Evolutionary conservation across 1,140 invertebrate genomes (phyloP), one percentile per base, ranked within the genome.

Genomic region (Caenorhabditis briggsae): DNA sequence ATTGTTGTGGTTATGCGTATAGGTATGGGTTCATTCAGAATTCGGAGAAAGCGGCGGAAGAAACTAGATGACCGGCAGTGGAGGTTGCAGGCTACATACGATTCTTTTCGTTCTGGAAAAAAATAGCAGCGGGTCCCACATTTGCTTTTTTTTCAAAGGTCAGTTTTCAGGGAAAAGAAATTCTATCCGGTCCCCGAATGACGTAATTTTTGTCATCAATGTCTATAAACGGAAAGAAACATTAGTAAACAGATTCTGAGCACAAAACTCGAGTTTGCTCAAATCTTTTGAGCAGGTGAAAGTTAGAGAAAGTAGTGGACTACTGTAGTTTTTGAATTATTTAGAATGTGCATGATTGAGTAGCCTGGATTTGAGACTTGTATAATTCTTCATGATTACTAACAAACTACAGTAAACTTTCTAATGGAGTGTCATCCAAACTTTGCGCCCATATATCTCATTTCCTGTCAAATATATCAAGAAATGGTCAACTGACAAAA

Each of bases 201-300:
- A 64, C 59, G 59, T 33, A 33, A 33, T 59, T 59, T n/a, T 59
- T 64, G 59, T 64, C 59, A 64, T 33, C 59, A 64, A 64, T 25
- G 59, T 64, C 59, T 64, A 64, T 64, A 64, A 33, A 33, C 33
- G 1, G 33, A 33, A 33, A 33, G 33, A 58, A 25, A 64, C 56
- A 58, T 58, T 58, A 2, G 12, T 58, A n/a, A 18, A n/a, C 16
- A n/a, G 18, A 58, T 18, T 53, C 5, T 53, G 33, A 33, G 33
- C 33, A 33, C 33, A 33, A 33, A 33, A 33, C 33, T 33, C 33
- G 3, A 33, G 33, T 33, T 33, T 33, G 33, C 33, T 33, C 33
- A 33, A 33, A 12, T 53, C 50, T 53, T 53, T 16, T 0, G 11
- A 8, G 56, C 9, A 6, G 59, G 59, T 33, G 33, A 64, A 64